Evolutionary conservation across 2,113 vertebrate genomes (phyloP).

Genomic region (Alethe diademata): DNA sequence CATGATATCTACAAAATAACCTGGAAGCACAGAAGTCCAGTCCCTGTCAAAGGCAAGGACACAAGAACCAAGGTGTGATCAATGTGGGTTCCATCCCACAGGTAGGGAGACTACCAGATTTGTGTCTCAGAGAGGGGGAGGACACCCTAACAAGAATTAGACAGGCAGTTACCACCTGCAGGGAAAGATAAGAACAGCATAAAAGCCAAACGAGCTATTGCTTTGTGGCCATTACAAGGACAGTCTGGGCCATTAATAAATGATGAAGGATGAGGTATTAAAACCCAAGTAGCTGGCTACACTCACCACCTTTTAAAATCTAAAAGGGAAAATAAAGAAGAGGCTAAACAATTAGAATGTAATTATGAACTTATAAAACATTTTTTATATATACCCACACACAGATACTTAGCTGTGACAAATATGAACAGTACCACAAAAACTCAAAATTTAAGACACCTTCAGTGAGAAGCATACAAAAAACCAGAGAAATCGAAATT

Average conservation of each 20-base stretch:
- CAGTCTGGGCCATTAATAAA: constrained; percentile 30
- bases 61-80: neutral
- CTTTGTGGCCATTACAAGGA: constrained; percentile 9
- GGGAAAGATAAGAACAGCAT: constrained; percentile 27
- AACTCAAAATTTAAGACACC: neutral
- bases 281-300: constrained; percentile 10
- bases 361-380: constrained; percentile 24
- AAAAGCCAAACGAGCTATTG: constrained; percentile 15
- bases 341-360: constrained; percentile 13
- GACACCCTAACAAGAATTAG: constrained; percentile 2
- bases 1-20: neutral
- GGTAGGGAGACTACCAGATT: neutral
- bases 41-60: neutral
- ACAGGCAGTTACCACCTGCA: neutral
- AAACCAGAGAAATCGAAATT: neutral
- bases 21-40: neutral
- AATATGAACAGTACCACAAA: neutral
- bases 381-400: neutral
- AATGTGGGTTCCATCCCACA: neutral
- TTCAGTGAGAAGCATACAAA: neutral
- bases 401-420: neutral
- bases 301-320: constrained; percentile 41
- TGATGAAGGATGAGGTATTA: constrained; percentile 30
- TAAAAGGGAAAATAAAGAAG: constrained; percentile 18
- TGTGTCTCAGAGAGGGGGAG: neutral